Base-by-base conservation (phyloP, 1,140 invertebrate genomes). In the Notospermus geniculatus region DNA sequence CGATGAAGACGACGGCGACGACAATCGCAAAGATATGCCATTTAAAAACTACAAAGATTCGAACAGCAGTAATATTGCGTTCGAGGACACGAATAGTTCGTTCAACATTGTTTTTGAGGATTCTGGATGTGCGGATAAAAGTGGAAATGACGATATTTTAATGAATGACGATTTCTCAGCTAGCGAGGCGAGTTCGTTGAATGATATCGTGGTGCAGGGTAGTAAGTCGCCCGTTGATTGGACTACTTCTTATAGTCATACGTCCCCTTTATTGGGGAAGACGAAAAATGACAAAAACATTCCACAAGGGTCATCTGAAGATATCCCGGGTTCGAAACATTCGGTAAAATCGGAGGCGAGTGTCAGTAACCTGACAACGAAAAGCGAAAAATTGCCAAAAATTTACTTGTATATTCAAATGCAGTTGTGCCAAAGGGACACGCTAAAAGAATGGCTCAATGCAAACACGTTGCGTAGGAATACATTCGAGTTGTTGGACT, bases 401-500 rank as follows among this genome's bases (percentile, higher is more conserved):
- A 83, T 90, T 74, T 95, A 90, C 79, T 83, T 98, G 0, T 97
- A 95, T 72, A 97, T 98, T 74, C 94, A 98, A 80, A 98, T 98
- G 95, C 93, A 98, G 80, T 77, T 98, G 46, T 98, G 95, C 75
- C 86, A 87, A 54, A 88, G 89, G 69, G 88, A 94, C 60, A 96
- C 91, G 67, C 82, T 98, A 7, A 88, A 90, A 71, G 93, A 97
- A 65, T 98, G 95, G 95, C 78, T 98, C 2, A 62, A 52, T 60
- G 62, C 63, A 7, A 76, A 78, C 43, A 78, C 72, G 5, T 56
- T 78, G 9, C 71, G 88, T 72, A 69, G 78, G 39, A 70, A 76
- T 43, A 62, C 62, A 17, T 39, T 63, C 32, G 62, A 61, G 0
- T 54, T 91, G 23, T 82, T 91, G 27, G 84, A 86, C 55, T 89